Evolutionary conservation across 2,888 invertebrate genomes (phyloP), one percentile per base, ranked within the genome.

Genomic region (Leptinotarsa juncta): DNA sequence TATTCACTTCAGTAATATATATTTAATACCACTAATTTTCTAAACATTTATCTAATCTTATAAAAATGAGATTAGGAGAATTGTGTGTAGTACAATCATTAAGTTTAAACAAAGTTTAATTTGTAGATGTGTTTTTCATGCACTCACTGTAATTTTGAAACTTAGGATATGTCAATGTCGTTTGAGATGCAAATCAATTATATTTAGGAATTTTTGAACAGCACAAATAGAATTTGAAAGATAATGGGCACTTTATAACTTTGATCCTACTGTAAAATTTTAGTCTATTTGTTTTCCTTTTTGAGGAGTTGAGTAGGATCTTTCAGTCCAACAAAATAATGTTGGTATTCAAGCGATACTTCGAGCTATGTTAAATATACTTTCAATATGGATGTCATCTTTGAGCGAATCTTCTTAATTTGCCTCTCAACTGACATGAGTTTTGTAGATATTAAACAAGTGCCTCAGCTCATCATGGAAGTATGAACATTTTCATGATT

Each of bases 81-180:
- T 84, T 84, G 84, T 83, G 83, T 82, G 82, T 81, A 81, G 83
- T 81, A 84, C 84, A 84, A 84, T 84, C 84, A 84, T 81, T 84
- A 78, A 77, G 76, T 81, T 81, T 75, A 72, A 72, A 48, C 18
- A 67, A 50, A 50, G 18, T 67, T 42, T 53, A 53, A 50, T 67
- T 53, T 67, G 50, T 67, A 67, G 53, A 50, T 51, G 53, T 55
- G 48, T 32, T 51, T 53, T 67, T 49, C 51, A 32, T 67, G 50
- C 12, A 15, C 20, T 67, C 12, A 49, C 12, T 53, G 67, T 51
- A 55, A 26, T 55, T 67, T 67, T 50, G 42, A 42, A 42, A 42
- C 42, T 10, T 50, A 26, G 18, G 67, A 42, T 67, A 26, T 67
- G 48, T 23, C 18, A 4, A 32, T 67, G 23, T 51, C 23, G 16